Evolutionary conservation across 2,797 vertebrate genomes (phyloP), one percentile per base, ranked within the genome.

Genomic region (Brachyalestes nurse): DNA sequence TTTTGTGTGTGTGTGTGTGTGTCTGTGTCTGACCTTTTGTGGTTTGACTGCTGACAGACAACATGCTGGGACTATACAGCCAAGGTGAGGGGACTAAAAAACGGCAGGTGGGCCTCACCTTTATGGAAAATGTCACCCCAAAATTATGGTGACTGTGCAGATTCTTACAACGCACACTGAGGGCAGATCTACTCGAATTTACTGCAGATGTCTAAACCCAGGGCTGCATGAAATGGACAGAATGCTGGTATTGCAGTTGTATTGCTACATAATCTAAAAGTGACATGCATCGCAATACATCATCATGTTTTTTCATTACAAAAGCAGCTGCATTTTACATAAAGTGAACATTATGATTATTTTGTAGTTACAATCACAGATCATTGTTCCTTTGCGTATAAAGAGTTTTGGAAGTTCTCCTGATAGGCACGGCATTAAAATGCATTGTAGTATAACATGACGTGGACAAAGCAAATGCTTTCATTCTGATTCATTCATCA

Each of bases 81-180:
- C 45, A 8, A 21, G 5, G 42, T 53, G 34, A 75, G 34, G 34
- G 55, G 64, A 25, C 64, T 61, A 19, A 67, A 38, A 16, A 34
- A 5, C 79, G 62, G 79, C 72, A 28, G 42, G 79, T 25, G 65
- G 25, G 25, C 79, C 16, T 13, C 23, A 49, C 64, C 55, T 61
- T 62, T 69, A 58, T 10, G 42, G 64, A n/a, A 81, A 81, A 81
- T 81, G 79, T 75, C 72, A 75, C 21, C 42, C 38, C 6, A 14
- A 38, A 75, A 69, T 34, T 45, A 40, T 25, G 34, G 45, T 69
- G 55, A 70, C 47, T 13, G 38, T 75, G 45, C 0, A 55, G 38
- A 10, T 60, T 71, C 58, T 70, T 17, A 71, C 49, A 85, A 45
- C 72, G 77, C 21, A 13, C 69, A 16, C 49, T 3, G 4, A 78